Conservation (phyloP, 2,113 vertebrate genomes). For the Crotophaga sulcirostris region DNA sequence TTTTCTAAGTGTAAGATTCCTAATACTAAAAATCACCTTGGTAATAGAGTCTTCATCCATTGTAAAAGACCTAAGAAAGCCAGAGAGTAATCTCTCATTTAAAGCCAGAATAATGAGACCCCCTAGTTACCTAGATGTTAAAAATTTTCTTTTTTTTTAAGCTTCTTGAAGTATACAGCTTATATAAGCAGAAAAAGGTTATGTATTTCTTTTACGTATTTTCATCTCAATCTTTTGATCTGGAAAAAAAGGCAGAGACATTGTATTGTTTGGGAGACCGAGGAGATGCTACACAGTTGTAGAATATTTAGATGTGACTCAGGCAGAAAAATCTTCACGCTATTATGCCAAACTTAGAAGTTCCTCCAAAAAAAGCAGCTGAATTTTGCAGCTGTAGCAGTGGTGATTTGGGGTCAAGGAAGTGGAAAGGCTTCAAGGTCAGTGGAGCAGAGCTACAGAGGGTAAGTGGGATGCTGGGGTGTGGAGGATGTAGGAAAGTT, state of each 20-base stretch:
- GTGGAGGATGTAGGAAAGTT: accelerated
- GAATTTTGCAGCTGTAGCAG: not conserved
- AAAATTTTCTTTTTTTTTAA: not conserved
- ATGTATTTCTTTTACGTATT: not conserved
- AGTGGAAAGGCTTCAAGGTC: not conserved
- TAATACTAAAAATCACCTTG: not conserved
- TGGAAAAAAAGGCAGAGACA: not conserved
- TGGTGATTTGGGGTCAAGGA: not conserved
- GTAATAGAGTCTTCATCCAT: not conserved
- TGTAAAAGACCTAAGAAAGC: not conserved
- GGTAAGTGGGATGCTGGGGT: not conserved
- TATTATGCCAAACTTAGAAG: not conserved
- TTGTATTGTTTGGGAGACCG: not conserved
- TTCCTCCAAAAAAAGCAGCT: not conserved
- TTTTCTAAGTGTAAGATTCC: not conserved
- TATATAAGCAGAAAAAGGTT: not conserved
- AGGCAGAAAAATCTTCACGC: not conserved
- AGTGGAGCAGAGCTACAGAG: not conserved
- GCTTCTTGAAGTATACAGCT: not conserved
- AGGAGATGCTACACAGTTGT: not conserved
- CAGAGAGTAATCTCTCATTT: not conserved
- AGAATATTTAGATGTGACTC: not conserved
- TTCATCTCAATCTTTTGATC: not conserved
- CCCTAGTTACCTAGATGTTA: not conserved
- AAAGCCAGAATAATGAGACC: not conserved